Evolutionary conservation across 2,113 vertebrate genomes (phyloP).

Genomic region (Irena cyanogastra): DNA sequence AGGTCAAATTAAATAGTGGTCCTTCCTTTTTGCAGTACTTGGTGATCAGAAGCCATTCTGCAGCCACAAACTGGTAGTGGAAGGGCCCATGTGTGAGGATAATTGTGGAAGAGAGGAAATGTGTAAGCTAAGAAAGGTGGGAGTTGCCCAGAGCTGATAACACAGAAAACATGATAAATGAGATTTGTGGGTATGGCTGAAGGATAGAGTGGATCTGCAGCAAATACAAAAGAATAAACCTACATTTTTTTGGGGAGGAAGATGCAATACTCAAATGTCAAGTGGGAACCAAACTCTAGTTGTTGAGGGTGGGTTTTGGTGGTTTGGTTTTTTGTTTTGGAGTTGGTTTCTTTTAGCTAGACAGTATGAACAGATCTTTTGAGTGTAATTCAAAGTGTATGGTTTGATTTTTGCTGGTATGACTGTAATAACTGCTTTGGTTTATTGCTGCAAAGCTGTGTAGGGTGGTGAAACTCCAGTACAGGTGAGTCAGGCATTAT

Average conservation of each 20-base stretch:
- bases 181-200: accelerated
- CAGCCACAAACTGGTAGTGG: background rate
- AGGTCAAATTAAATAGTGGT: background rate
- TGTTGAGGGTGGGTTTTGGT: background rate
- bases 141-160: background rate
- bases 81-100: background rate
- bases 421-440: background rate
- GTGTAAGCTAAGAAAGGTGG: background rate
- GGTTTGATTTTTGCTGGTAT: background rate
- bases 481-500: accelerated
- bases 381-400: background rate
- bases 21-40: background rate
- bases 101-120: background rate
- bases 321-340: background rate
- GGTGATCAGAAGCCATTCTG: background rate
- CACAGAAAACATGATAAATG: background rate
- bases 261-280: background rate
- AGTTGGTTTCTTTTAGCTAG: background rate
- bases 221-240: background rate
- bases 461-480: background rate
- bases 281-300: background rate
- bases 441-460: background rate
- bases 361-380: background rate
- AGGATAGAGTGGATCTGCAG: background rate
- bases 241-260: background rate